These are phyloP conservation scores for Noctua janthe DNA, from an alignment of 2,888 invertebrate species.

Conservation along the genomic window DNA sequence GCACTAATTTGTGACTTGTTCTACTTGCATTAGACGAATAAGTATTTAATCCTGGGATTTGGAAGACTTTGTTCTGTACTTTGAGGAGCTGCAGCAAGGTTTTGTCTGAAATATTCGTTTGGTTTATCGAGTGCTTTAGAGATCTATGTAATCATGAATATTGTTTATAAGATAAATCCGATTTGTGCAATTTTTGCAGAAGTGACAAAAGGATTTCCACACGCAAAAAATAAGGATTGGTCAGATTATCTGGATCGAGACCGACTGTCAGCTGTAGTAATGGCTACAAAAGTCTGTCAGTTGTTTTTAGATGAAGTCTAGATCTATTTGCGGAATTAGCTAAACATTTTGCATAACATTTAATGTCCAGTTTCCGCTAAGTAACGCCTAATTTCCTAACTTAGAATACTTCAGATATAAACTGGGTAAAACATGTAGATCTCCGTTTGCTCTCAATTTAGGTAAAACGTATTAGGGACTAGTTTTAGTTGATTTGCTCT, in stretches of 20 bases:
- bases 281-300: background rate
- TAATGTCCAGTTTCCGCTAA: background rate
- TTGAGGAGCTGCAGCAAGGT: background rate
- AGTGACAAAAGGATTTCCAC: background rate
- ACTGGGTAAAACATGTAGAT: background rate
- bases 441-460: background rate
- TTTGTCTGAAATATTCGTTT: constrained; percentile 4
- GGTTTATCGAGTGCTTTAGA: background rate
- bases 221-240: background rate
- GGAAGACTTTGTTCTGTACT: constrained; percentile 28
- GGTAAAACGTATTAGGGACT: background rate
- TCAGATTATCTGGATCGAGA: background rate
- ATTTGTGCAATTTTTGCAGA: background rate
- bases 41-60: constrained; percentile 59
- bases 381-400: background rate
- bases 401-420: background rate
- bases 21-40: constrained; percentile 55
- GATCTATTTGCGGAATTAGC: background rate
- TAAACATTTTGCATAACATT: background rate
- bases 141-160: background rate
- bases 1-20: constrained; percentile 61
- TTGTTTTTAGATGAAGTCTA: background rate
- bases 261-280: background rate
- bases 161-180: background rate
- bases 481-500: background rate